Conservation (phyloP, 1,140 invertebrate species). For the Aphelinus certus region DNA sequence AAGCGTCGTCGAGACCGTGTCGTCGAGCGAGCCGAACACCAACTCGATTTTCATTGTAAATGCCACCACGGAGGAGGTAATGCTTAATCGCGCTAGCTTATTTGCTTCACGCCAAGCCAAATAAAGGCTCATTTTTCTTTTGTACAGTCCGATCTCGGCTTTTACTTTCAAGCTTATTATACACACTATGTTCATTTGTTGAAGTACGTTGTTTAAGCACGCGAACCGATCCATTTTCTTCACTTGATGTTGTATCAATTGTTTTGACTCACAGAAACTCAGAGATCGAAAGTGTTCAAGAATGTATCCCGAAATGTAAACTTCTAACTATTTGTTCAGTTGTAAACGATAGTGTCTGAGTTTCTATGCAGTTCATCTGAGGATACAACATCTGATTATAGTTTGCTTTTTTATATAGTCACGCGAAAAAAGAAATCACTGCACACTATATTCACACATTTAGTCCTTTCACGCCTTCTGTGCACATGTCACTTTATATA, state of each 20-base stretch:
- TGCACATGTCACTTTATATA: slow-evolving; percentile 5
- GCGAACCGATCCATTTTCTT: slow-evolving; percentile 5
- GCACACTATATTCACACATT: neutral
- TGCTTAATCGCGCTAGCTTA: slow-evolving; percentile 50
- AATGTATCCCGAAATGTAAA: too few relatives aligned
- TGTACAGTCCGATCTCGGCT: slow-evolving; percentile 28
- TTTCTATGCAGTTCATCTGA: too few relatives aligned
- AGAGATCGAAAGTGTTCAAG: too few relatives aligned
- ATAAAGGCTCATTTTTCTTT: slow-evolving; percentile 23
- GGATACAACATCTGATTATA: too few relatives aligned
- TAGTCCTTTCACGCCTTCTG: slow-evolving; percentile 10
- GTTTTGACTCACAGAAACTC: too few relatives aligned
- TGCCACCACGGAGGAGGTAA: slow-evolving; percentile 58
- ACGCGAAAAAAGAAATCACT: slow-evolving; percentile 1
- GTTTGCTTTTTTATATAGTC: slow-evolving; percentile 8
- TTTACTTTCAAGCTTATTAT: slow-evolving; percentile 27
- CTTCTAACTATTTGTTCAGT: too few relatives aligned
- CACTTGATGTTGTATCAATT: too few relatives aligned
- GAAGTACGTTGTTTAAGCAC: neutral
- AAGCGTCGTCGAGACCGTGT: neutral
- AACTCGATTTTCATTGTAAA: slow-evolving; percentile 50
- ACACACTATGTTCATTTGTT: slow-evolving; percentile 18
- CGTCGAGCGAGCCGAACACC: slow-evolving; percentile 44
- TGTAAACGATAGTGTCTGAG: too few relatives aligned
- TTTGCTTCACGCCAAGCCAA: slow-evolving; percentile 18